Evolutionary conservation across 1,140 invertebrate species (phyloP), one percentile per base, ranked within the genome.

Genomic region (Bombus waltoni): DNA sequence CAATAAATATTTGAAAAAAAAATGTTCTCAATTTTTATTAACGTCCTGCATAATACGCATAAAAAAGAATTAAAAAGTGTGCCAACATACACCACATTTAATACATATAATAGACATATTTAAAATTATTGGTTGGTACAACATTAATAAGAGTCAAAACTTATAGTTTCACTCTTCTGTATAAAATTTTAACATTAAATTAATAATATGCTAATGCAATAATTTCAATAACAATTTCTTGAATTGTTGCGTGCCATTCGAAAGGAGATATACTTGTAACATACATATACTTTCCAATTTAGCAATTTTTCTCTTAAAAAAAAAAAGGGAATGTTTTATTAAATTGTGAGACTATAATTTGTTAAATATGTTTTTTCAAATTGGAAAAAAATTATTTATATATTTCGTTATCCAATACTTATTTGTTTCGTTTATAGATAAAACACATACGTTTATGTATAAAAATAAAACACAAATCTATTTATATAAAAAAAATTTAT

Each of bases 1-100:
- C 5, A 73, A 74, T 40, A 0, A 62, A 44, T 40, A 57, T n/a
- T 25, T 59, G 2, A 40, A 28, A 81, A 65, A 65, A 72, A 72
- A 53, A 71, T 71, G 22, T 80, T 72, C 13, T 62, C 32, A 25
- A 82, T n/a, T 82, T 75, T 75, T 82, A 74, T 82, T 75, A 82
- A 75, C 32, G 71, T n/a, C 74, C 28, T 75, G 81, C 35, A 25
- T 82, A 65, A 22, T 82, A 75, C n/a, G 53, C 35, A 38, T n/a
- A 42, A n/a, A n/a, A 62, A 40, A 59, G 53, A 28, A 66, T 42
- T 32, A 18, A 3, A 68, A 44, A 53, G 10, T 25, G 59, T 35
- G 42, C 53, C 70, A 28, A 35, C 13, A 80, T 72, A 79, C 5
- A 72, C 62, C 44, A 40, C 47, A 62, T 44, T 85, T 59, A 11